A percentile compares a stretch with the other conserved stretches of the same genome.
phyloP scores from a whole-genome alignment of 2,888 invertebrate species.

The Acanthosepion pharaonis region DNA sequence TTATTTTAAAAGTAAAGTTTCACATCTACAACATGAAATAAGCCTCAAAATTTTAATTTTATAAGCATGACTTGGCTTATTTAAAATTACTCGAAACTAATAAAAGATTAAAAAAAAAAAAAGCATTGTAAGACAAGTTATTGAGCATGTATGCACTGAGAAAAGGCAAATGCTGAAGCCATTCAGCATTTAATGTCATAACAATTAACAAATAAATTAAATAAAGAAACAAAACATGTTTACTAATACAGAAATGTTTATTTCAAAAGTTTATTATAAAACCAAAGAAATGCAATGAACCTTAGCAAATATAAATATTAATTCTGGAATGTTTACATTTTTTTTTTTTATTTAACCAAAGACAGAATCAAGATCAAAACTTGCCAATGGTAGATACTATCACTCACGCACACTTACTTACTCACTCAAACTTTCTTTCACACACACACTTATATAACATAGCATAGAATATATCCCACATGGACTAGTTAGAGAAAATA shows the following conservation, averaged over 20 bases:
- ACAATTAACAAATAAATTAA: neutral
- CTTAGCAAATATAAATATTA: neutral
- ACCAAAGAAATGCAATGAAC: slow-evolving; percentile 4
- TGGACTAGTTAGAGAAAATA: neutral
- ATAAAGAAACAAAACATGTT: neutral
- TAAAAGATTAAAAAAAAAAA: too few relatives aligned
- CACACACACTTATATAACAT: neutral
- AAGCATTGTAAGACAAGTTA: too few relatives aligned
- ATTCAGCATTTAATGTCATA: neutral
- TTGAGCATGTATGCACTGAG: too few relatives aligned
- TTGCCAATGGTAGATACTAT: neutral
- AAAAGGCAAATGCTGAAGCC: too few relatives aligned
- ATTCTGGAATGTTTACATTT: neutral
- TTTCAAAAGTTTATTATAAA: neutral
- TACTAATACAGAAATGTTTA: neutral
- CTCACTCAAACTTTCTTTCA: neutral
- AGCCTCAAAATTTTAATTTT: too few relatives aligned
- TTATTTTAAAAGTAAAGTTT: too few relatives aligned
- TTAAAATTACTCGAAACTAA: too few relatives aligned
- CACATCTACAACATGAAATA: too few relatives aligned
- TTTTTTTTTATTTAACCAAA: neutral
- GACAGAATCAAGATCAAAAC: neutral
- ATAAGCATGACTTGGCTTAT: too few relatives aligned
- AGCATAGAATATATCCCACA: neutral
- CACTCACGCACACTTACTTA: neutral